A percentile compares a stretch with the other conserved stretches of the same genome.
phyloP scores from a whole-genome alignment of 2,888 invertebrate genomes.

The Enchytraeus crypticus region DNA sequence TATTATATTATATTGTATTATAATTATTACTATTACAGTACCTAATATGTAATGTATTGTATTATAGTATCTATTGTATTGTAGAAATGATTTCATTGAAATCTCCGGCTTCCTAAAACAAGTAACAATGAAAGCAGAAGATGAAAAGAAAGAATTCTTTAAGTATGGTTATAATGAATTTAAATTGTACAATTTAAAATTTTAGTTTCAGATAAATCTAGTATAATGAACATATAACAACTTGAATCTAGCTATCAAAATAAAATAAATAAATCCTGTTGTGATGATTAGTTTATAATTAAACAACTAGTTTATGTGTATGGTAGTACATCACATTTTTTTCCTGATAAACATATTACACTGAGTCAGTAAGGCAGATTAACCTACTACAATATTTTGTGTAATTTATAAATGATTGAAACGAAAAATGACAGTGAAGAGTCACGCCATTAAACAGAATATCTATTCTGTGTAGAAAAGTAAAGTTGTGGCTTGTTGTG shows the following conservation, averaged over 20 bases:
- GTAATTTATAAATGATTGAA: too few relatives aligned
- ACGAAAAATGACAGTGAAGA: too few relatives aligned
- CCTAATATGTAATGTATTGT: background rate
- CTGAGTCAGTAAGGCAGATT: too few relatives aligned
- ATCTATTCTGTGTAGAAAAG: too few relatives aligned
- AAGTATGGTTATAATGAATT: conserved; percentile 47
- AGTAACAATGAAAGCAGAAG: conserved; percentile 67
- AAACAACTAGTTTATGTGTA: background rate
- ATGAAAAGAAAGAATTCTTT: conserved; percentile 72
- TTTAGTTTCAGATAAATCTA: background rate
- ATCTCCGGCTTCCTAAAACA: conserved; percentile 75
- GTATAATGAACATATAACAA: background rate
- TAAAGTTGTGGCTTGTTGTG: too few relatives aligned
- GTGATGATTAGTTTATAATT: background rate
- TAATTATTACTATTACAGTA: too few relatives aligned
- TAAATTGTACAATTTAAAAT: background rate
- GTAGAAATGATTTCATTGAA: conserved; percentile 70
- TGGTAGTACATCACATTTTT: background rate
- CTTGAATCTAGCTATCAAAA: background rate
- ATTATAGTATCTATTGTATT: background rate
- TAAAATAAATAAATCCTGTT: background rate
- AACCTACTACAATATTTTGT: too few relatives aligned
- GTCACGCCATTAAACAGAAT: too few relatives aligned
- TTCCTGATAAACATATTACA: too few relatives aligned
- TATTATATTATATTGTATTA: background rate